Conservation (phyloP, 2,113 vertebrate species). For the Genyomyrus donnyi region DNA sequence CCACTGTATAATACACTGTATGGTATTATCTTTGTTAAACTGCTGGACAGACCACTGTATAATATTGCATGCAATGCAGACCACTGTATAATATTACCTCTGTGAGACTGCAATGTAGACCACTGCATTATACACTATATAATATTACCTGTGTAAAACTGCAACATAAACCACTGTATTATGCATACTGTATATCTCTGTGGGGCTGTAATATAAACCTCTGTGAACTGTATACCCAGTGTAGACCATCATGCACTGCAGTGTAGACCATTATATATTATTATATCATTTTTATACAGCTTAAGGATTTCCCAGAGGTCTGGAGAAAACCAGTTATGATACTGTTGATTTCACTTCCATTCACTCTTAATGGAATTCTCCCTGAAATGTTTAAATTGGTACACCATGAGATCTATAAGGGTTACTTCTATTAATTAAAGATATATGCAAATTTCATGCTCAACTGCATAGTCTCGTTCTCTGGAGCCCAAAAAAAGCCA, state of each 20-base stretch:
- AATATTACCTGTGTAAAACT: background rate
- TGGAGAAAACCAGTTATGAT: background rate
- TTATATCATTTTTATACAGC: background rate
- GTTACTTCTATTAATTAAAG: constrained; percentile 21
- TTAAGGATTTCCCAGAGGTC: background rate
- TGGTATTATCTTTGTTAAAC: background rate
- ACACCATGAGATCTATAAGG: constrained; percentile 1
- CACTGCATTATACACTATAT: background rate
- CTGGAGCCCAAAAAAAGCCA: constrained; percentile 14
- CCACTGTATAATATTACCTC: background rate
- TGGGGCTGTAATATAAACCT: background rate
- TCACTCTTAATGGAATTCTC: constrained; percentile 6
- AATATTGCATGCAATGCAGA: background rate
- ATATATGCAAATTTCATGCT: constrained; percentile 16
- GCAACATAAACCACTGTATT: background rate
- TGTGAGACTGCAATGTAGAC: background rate
- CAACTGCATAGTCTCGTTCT: constrained; percentile 14
- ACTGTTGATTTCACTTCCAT: background rate
- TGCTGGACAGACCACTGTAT: background rate
- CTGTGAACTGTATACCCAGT: background rate
- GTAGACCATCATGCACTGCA: background rate
- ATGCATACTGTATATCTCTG: background rate
- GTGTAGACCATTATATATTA: background rate
- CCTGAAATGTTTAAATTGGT: constrained; percentile 15
- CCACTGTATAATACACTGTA: background rate